phyloP scores from a whole-genome alignment of 2,113 vertebrate species.

The Centropus bengalensis region DNA sequence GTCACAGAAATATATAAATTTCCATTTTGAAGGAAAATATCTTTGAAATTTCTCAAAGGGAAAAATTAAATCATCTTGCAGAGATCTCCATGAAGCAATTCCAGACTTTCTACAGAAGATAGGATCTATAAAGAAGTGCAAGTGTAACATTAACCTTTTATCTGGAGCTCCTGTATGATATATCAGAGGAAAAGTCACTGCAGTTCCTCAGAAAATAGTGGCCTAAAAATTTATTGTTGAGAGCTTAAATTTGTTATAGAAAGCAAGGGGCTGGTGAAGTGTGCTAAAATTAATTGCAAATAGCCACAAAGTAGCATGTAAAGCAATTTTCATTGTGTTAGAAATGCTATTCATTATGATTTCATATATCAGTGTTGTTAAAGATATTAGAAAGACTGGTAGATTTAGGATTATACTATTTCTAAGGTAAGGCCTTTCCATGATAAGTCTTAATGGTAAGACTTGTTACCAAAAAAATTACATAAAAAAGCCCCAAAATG shows the following conservation, averaged over 20 bases:
- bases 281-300: background rate
- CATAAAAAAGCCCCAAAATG: background rate
- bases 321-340: background rate
- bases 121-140: background rate
- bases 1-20: background rate
- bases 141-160: background rate
- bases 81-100: background rate
- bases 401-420: background rate
- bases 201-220: background rate
- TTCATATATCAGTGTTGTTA: background rate
- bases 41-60: slow-evolving; percentile 36
- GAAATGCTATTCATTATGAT: background rate
- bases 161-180: background rate
- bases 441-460: background rate
- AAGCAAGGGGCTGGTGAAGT: background rate
- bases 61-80: background rate
- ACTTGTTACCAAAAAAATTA: background rate
- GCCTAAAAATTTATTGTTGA: background rate
- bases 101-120: slow-evolving; percentile 32
- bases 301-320: background rate
- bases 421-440: background rate
- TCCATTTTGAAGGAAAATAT: background rate
- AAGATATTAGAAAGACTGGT: background rate
- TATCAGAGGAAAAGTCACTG: slow-evolving; percentile 17
- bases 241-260: background rate